Conservation (phyloP, 2,797 vertebrate genomes). For the Chaenodraco wilsoni region DNA sequence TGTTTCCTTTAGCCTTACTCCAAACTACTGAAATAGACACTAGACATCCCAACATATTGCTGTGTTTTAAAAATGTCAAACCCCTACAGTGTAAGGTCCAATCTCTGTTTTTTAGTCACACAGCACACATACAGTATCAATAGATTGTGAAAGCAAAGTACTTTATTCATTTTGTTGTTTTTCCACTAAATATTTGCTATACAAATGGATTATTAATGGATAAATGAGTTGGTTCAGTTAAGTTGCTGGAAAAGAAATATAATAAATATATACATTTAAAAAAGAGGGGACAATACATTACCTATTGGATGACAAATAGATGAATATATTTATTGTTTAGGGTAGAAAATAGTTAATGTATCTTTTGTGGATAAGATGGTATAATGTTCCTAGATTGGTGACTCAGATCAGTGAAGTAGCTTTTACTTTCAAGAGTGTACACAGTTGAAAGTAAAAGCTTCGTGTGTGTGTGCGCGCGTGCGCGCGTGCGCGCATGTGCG, state of each 20-base stretch:
- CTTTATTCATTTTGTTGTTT: not conserved
- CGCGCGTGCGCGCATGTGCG: too few species aligned
- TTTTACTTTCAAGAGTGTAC: constrained; percentile 1
- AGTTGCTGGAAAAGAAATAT: too few species aligned
- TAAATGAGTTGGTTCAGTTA: too few species aligned
- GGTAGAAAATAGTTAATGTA: not conserved
- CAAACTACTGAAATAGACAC: not conserved
- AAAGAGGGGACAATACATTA: not conserved
- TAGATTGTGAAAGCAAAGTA: not conserved
- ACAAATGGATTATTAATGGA: too few species aligned
- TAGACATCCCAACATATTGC: not conserved
- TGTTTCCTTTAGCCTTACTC: not conserved
- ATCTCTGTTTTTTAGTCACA: not conserved
- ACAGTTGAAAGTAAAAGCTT: too few species aligned
- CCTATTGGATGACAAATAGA: not conserved
- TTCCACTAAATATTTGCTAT: not conserved
- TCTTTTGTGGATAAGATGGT: not conserved
- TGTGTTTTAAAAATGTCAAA: not conserved
- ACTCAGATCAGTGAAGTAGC: not conserved
- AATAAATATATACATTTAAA: not conserved
- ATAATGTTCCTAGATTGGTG: not conserved
- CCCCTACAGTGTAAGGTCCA: not conserved
- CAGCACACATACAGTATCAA: not conserved
- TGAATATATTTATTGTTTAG: not conserved
- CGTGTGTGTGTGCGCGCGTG: too few species aligned